Conservation (phyloP, 1,140 invertebrate species). For the Bombus picipes region DNA sequence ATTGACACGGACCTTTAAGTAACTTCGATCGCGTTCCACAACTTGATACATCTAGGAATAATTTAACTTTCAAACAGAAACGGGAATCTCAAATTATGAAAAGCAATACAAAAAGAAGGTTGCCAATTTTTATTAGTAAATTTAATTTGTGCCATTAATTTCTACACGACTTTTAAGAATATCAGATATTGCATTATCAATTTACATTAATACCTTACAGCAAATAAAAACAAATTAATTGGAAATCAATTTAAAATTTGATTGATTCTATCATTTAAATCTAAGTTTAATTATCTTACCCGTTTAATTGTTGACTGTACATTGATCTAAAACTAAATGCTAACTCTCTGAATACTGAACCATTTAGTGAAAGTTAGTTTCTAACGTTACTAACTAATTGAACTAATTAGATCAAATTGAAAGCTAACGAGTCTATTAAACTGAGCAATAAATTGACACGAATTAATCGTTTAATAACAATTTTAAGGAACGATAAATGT, state of each 20-base stretch:
- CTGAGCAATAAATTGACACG: neutral
- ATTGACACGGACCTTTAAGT: too few relatives aligned
- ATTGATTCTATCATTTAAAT: neutral
- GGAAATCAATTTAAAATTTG: neutral
- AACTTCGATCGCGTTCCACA: too few relatives aligned
- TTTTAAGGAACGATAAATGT: too few relatives aligned
- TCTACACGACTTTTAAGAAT: too few relatives aligned
- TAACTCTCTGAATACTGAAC: too few relatives aligned
- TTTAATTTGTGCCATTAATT: too few relatives aligned
- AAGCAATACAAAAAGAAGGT: too few relatives aligned
- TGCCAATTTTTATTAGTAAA: too few relatives aligned
- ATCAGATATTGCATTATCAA: neutral
- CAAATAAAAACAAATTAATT: neutral
- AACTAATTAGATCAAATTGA: neutral
- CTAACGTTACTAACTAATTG: neutral
- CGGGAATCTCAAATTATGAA: too few relatives aligned
- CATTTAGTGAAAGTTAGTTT: neutral
- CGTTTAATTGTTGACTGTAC: neutral
- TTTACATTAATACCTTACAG: neutral
- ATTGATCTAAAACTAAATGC: too few relatives aligned
- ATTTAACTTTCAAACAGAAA: too few relatives aligned
- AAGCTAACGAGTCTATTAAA: neutral
- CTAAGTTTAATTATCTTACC: neutral
- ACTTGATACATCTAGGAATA: too few relatives aligned
- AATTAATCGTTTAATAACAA: neutral